Base-by-base conservation (phyloP, 2,888 invertebrate genomes). In the Nymphalis polychloros region DNA sequence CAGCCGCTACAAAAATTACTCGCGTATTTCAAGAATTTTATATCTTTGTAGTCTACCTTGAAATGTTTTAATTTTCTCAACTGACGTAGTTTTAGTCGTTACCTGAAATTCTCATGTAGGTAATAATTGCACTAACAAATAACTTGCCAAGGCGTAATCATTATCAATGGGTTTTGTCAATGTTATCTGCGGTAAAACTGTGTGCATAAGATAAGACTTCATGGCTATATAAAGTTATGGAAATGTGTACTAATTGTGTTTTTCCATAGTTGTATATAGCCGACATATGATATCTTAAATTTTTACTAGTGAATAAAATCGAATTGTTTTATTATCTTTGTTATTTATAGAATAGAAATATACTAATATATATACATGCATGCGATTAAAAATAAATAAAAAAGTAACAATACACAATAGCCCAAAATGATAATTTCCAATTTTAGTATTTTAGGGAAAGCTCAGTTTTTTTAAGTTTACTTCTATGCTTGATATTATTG, bases 11-110 rank as follows among this genome's bases (percentile, higher is more conserved):
- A 41, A 62, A 20, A 7, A 63, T 46, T 16, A 17, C 57, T 63
- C 41, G 50, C 59, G 20, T 57, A 65, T 35, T 68, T 64, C 59
- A 67, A 59, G 59, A 66, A 67, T 60, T 69, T 27, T 10, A 52
- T 52, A 63, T 50, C 53, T 60, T 67, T 50, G 63, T 60, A 50
- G 69, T 60, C 67, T 53, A 55, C 69, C 67, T 72, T 70, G 72
- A 72, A 61, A 57, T 50, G 57, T 60, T 61, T 47, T 35, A 59
- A 64, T 68, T 64, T 50, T 47, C 53, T 64, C 62, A 64, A 64
- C n/a, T 55, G 27, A 50, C 20, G 64, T 59, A 63, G 64, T 49
- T 55, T 27, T 23, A 63, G 49, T 62, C 19, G 20, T 57, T 55
- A 41, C 47, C 48, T 63, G 50, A 27, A 53, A 53, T 68, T 67